Percentiles rank a stretch among this genome's conserved stretches.
phyloP scores from a whole-genome alignment of 1,140 invertebrate genomes.

The Hypothenemus hampei region DNA sequence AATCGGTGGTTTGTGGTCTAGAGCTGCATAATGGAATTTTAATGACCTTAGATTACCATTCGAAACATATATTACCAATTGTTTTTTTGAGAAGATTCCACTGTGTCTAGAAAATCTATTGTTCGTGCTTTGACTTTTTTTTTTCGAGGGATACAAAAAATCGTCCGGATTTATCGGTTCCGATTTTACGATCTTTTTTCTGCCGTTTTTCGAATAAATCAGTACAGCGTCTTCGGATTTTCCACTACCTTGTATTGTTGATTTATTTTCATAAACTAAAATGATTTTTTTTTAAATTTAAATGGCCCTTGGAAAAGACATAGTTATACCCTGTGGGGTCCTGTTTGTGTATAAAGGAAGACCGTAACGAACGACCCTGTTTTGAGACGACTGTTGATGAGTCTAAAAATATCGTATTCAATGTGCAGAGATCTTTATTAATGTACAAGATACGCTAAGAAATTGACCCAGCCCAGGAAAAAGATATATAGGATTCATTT shows the following conservation, averaged over 20 bases:
- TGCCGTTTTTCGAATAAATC: constrained; percentile 23
- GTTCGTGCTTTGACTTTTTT: constrained; percentile 20
- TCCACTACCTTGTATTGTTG: too few relatives aligned
- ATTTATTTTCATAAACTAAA: constrained; percentile 27
- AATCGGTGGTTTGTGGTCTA: constrained; percentile 6
- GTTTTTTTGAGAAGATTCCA: constrained; percentile 7
- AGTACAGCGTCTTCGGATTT: constrained; percentile 25
- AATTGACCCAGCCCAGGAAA: too few relatives aligned
- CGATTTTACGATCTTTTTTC: constrained; percentile 9
- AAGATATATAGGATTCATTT: too few relatives aligned
- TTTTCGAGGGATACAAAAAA: constrained; percentile 29
- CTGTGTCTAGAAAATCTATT: constrained; percentile 7
- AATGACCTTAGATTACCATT: constrained; percentile 3
- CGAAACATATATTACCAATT: constrained; percentile 8
- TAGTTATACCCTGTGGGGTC: constrained; percentile 11
- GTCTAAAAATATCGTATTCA: not conserved
- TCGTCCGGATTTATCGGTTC: constrained; percentile 20
- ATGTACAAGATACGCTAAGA: too few relatives aligned
- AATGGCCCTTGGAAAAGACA: not conserved
- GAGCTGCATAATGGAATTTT: constrained; percentile 12
- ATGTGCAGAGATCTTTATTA: too few relatives aligned
- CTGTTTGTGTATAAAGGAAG: not conserved
- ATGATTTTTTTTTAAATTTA: not conserved
- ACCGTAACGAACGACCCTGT: not conserved
- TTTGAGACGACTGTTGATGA: not conserved